Evolutionary conservation across 2,113 vertebrate genomes (phyloP).

Genomic region (Taurulus bubalis): DNA sequence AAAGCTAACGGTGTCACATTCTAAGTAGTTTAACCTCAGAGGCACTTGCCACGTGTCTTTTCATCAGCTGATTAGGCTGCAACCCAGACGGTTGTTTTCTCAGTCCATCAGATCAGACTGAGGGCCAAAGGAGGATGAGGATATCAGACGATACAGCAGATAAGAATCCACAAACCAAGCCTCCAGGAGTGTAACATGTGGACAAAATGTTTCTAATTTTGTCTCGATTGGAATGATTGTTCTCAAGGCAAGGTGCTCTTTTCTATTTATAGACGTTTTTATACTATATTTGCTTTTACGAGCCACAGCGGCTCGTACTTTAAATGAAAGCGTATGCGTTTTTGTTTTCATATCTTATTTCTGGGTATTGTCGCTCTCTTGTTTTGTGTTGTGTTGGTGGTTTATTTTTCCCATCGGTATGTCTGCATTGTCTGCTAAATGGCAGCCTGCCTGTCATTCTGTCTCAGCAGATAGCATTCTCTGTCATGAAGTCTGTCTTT

Average conservation of each 20-base stretch:
- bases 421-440: conserved; percentile 22
- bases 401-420: conserved; percentile 14
- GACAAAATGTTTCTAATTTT: conserved; percentile 10
- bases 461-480: conserved; percentile 26
- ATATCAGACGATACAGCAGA: conserved; percentile 15
- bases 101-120: conserved; percentile 38
- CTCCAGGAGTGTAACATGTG: background rate
- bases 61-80: conserved; percentile 46
- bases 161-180: conserved; percentile 8
- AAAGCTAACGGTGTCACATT: background rate
- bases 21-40: conserved; percentile 25
- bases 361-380: background rate
- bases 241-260: conserved; percentile 4
- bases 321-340: background rate
- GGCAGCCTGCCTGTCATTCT: conserved; percentile 20
- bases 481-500: conserved; percentile 24
- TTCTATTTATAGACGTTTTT: background rate
- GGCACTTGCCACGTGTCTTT: conserved; percentile 23
- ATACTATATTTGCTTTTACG: background rate
- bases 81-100: conserved; percentile 20
- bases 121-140: conserved; percentile 26
- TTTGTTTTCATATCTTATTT: background rate
- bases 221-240: background rate
- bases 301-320: background rate
- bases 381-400: conserved; percentile 20